A percentile compares a stretch with the other conserved stretches of the same genome.
phyloP scores from a whole-genome alignment of 2,888 invertebrate genomes.

The Calameuta filiformis region DNA sequence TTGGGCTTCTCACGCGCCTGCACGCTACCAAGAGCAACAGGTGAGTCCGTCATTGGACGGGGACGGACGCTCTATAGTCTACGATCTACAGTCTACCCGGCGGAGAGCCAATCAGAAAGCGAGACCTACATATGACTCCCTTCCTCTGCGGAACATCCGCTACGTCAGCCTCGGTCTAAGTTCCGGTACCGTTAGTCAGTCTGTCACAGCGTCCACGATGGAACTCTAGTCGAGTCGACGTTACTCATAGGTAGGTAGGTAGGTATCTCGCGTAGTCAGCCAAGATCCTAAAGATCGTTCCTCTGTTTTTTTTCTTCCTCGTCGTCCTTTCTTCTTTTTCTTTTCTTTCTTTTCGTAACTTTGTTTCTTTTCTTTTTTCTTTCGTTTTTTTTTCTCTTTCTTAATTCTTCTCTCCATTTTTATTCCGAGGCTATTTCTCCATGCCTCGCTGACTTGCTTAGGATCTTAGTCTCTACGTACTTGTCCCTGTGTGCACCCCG shows the following conservation, averaged over 20 bases:
- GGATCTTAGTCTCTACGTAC: background rate
- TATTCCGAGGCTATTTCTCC: constrained; percentile 39
- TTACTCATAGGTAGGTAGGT: constrained; percentile 2
- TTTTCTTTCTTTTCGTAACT: background rate
- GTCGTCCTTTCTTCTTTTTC: background rate
- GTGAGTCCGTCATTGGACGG: constrained; percentile 40
- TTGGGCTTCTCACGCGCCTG: constrained; percentile 1
- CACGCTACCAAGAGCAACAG: constrained; percentile 43
- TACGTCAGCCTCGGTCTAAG: constrained; percentile 41
- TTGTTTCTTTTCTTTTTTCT: background rate
- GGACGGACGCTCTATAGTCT: constrained; percentile 34
- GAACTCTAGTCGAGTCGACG: constrained; percentile 33
- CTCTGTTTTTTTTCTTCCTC: constrained; percentile 18
- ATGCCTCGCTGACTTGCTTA: constrained; percentile 34
- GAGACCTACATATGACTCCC: constrained; percentile 62
- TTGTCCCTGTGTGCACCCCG: background rate
- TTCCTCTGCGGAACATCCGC: constrained; percentile 17
- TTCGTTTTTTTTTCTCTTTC: constrained; percentile 5
- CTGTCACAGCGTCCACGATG: constrained; percentile 14
- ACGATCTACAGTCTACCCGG: constrained; percentile 34
- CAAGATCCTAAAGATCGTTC: constrained; percentile 29
- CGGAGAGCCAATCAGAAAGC: constrained; percentile 51
- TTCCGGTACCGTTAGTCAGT: constrained; percentile 55
- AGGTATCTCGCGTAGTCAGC: constrained; percentile 13
- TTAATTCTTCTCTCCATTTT: constrained; percentile 21